Conservation (phyloP, 2,888 invertebrate genomes). For the Oscheius sp. region DNA sequence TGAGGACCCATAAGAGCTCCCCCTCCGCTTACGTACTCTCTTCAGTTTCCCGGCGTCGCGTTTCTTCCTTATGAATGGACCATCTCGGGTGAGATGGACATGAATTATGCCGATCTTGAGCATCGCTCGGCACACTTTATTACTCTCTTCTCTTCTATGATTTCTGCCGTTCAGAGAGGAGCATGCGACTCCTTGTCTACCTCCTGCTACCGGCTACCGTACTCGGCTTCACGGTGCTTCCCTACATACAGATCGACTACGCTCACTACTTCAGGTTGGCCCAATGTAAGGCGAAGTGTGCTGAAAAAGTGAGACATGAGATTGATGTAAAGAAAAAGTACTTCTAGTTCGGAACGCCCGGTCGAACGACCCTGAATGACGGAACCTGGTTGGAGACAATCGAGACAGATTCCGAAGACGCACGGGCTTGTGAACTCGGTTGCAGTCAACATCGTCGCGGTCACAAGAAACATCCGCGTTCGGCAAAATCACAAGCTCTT, state of each 20-base stretch:
- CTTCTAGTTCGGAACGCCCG: constrained; percentile 34
- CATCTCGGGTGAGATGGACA: constrained; percentile 5
- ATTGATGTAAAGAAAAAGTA: too few relatives aligned
- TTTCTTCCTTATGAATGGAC: constrained; percentile 33
- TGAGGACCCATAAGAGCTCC: too few relatives aligned
- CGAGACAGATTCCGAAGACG: constrained; percentile 18
- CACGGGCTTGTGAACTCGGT: constrained; percentile 54
- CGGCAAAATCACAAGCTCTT: constrained; percentile 33
- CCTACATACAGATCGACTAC: constrained; percentile 71
- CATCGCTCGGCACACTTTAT: constrained; percentile 7
- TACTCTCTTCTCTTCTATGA: neutral
- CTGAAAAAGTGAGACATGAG: constrained; percentile 61
- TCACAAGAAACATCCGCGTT: constrained; percentile 49
- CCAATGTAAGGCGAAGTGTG: constrained; percentile 70
- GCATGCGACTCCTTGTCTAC: constrained; percentile 18
- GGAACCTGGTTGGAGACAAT: constrained; percentile 27
- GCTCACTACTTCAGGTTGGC: constrained; percentile 68
- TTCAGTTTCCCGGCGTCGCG: constrained; percentile 20
- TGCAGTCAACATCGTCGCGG: constrained; percentile 53
- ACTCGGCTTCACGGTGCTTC: constrained; percentile 63
- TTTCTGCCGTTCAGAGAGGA: constrained; percentile 15
- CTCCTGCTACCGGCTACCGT: constrained; percentile 20
- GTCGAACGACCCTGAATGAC: constrained; percentile 18
- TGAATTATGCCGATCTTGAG: constrained; percentile 28
- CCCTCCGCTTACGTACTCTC: too few relatives aligned